Conservation (phyloP, 2,888 invertebrate species). For the Caenorhabditis plicata region DNA sequence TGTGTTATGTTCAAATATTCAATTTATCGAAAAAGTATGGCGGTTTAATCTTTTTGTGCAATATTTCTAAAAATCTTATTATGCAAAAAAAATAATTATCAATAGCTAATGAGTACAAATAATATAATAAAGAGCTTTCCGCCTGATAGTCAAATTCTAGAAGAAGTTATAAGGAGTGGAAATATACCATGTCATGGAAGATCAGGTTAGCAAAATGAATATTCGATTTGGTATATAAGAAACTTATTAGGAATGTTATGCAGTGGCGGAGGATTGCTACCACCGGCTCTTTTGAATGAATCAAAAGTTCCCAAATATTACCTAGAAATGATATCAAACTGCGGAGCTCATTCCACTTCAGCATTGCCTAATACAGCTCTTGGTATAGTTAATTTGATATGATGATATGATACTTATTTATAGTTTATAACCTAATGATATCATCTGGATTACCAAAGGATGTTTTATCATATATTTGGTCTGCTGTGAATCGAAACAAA, state of each 20-base stretch:
- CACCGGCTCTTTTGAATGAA: slow-evolving; percentile 57
- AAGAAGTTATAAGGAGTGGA: slow-evolving; percentile 44
- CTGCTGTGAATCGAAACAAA: slow-evolving; percentile 67
- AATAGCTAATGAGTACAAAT: no score
- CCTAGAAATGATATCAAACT: slow-evolving; percentile 50
- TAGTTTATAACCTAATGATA: slow-evolving; percentile 69
- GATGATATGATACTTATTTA: slow-evolving; percentile 1
- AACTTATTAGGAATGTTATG: slow-evolving; percentile 38
- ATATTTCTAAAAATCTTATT: no score
- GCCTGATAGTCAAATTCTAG: slow-evolving; percentile 37
- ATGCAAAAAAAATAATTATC: no score
- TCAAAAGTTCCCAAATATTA: slow-evolving; percentile 56
- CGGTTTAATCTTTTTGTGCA: no score
- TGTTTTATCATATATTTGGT: slow-evolving; percentile 69
- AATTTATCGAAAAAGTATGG: no score
- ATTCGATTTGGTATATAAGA: background rate
- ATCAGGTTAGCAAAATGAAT: slow-evolving; percentile 22
- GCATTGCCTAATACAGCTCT: slow-evolving; percentile 52
- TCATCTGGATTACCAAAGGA: slow-evolving; percentile 68
- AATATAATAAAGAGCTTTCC: no score
- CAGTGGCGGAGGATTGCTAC: slow-evolving; percentile 55
- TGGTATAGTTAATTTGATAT: slow-evolving; percentile 20
- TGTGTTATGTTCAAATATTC: no score
- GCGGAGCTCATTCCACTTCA: slow-evolving; percentile 49
- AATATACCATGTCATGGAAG: slow-evolving; percentile 47